Evolutionary conservation across 92 coral and sea anemone species (phyloP).

Genomic region (Epizoanthus rinbou): DNA sequence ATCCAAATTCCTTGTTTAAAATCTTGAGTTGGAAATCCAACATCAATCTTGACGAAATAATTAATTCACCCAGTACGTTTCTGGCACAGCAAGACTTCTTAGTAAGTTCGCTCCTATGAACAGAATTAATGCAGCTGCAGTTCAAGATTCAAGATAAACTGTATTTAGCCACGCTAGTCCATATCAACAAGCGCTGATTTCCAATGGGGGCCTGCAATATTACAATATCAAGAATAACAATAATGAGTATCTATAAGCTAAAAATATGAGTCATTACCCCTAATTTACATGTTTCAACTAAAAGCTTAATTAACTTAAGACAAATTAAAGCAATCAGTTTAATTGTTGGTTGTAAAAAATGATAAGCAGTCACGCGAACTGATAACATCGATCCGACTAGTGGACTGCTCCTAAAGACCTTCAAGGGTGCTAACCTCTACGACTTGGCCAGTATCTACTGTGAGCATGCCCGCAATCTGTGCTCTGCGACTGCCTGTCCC

Average conservation of each 20-base stretch:
- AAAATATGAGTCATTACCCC: no score
- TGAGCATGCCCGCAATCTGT: conserved; percentile 60
- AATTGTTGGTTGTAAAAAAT: no score
- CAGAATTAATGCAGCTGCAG: background rate
- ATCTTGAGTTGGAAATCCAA: background rate
- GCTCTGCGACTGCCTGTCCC: conserved; percentile 80
- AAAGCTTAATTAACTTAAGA: no score
- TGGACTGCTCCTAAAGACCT: background rate
- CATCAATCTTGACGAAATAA: background rate
- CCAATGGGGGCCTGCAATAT: no score
- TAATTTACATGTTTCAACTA: no score
- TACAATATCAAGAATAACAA: no score
- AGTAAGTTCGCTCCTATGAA: background rate
- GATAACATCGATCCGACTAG: background rate
- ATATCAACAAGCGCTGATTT: no score
- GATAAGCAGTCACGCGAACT: background rate
- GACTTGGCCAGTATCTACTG: conserved; percentile 57
- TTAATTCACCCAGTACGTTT: background rate
- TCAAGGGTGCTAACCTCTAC: conserved; percentile 27
- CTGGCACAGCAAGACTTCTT: background rate
- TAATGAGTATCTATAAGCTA: no score
- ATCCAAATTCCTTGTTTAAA: background rate
- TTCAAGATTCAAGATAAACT: no score
- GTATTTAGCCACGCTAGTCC: no score
- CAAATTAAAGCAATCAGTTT: no score